A percentile compares a stretch with the other conserved stretches of the same genome.
phyloP scores from a whole-genome alignment of 30 jellyfish, hydroid and myxozoan genomes.

The Hydra vulgaris region DNA sequence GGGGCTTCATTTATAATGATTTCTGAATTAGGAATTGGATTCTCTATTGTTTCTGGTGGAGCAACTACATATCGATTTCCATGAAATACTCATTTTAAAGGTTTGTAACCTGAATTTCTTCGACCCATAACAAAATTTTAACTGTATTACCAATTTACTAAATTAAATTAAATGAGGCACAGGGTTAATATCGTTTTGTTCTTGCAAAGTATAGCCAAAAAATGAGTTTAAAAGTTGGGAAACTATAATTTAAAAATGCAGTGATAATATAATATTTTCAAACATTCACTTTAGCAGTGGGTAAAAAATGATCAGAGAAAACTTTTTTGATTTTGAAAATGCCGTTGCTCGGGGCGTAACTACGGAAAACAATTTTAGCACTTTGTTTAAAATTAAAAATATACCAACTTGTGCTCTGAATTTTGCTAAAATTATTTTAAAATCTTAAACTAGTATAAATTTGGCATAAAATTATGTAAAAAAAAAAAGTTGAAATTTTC shows the following conservation, averaged over 20 bases:
- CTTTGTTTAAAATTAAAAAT: too few species aligned
- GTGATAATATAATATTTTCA: background rate
- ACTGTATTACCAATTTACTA: background rate
- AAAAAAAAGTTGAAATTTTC: background rate
- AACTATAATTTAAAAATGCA: background rate
- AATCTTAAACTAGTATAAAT: background rate
- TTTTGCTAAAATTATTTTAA: too few species aligned
- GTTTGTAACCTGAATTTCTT: background rate
- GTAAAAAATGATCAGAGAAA: background rate
- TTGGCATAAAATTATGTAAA: background rate
- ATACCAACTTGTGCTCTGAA: background rate
- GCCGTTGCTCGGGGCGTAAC: background rate
- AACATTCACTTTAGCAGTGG: background rate
- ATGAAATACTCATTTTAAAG: background rate
- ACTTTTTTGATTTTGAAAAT: too few species aligned
- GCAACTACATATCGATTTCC: background rate
- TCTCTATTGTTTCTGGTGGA: background rate
- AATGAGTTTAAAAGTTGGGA: background rate
- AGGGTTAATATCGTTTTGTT: background rate
- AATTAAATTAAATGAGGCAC: background rate
- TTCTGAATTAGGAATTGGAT: background rate
- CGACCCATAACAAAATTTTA: background rate
- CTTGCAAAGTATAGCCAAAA: background rate
- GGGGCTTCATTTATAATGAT: background rate
- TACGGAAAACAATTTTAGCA: background rate